Evolutionary conservation across 2,113 vertebrate species (phyloP), one percentile per base, ranked within the genome.

Genomic region (Holacanthus passer): DNA sequence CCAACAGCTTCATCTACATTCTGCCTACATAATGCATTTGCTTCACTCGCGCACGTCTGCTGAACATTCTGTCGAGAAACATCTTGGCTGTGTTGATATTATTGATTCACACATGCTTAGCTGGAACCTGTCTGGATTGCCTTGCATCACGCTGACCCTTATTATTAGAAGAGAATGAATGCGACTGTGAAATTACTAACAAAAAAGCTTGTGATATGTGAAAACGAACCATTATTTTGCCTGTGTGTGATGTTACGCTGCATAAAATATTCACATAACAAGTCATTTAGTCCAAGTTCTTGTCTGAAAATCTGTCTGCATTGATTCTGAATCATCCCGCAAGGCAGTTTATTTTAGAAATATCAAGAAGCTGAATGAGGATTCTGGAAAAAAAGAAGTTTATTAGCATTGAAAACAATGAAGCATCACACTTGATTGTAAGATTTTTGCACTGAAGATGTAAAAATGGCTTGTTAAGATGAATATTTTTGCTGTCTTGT

Each of bases 1-100:
- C 87, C 59, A 84, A 87, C 87, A 89, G 74, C 79, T 72, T 84
- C 83, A 85, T 92, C 86, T 88, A 72, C 86, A 90, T 90, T 69
- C 80, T 64, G 78, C 68, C 75, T 56, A 20, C 55, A 87, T 75
- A 22, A 64, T 62, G 53, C n/a, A 60, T 66, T 66, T 53, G 48
- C 62, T 72, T 74, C n/a, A 9, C 73, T 83, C 66, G 43, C 76
- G 41, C 12, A 65, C 22, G 53, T 63, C 50, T 78, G 53, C 58
- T 75, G n/a, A 69, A 48, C 2, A 27, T 55, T 69, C 35, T 67
- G 73, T 76, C 37, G 1, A 62, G 60, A 63, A 41, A 17, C n/a
- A 41, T 73, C 45, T 39, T 47, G 17, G 79, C 48, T 39, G 19
- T 77, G 70, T 86, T 76, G 53, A 84, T 66, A 66, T 78, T 27